Evolutionary conservation across 2,888 invertebrate genomes (phyloP), one percentile per base, ranked within the genome.

Genomic region (Sminthurinus aureus): DNA sequence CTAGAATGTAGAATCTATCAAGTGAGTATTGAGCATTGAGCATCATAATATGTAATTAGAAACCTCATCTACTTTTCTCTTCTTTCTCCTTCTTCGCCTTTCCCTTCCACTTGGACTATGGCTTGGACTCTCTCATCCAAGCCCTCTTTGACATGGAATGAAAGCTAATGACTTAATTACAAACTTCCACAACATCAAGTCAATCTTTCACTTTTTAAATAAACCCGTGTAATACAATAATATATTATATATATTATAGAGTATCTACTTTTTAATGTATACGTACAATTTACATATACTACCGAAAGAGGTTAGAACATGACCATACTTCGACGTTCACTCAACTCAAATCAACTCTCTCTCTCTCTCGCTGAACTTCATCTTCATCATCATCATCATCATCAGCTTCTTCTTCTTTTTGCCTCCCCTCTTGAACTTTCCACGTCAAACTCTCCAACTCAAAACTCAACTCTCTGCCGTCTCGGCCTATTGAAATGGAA

Each of bases 151-250:
- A 26, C 71, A 22, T 24, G 24, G 71, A 15, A 22, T 24, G 22
- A 26, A 22, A 26, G 71, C 24, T 24, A 71, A 26, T 26, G 71
- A 26, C 71, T 71, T 71, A 71, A 71, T 71, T 71, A 71, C 71
- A 71, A 71, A 71, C 71, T 71, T 71, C 24, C 24, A 71, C 71
- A 71, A 71, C 71, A 71, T 71, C 71, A 71, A 71, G 71, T 71
- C 71, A 71, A 71, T 71, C 71, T 71, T 24, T 24, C 71, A 22
- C 13, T 71, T 71, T 26, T 24, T 24, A 69, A 22, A 22, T 69
- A 6, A 20, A 24, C 71, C 71, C 71, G 9, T 71, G 13, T 38
- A 38, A 38, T 38, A 38, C 38, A 38, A 38, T 38, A 38, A 38
- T 38, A 38, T 38, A 38, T 38, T 4, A 38, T 38, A 38, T 38